phyloP scores from a whole-genome alignment of 2,113 vertebrate species.

The Galemys pyrenaicus region DNA sequence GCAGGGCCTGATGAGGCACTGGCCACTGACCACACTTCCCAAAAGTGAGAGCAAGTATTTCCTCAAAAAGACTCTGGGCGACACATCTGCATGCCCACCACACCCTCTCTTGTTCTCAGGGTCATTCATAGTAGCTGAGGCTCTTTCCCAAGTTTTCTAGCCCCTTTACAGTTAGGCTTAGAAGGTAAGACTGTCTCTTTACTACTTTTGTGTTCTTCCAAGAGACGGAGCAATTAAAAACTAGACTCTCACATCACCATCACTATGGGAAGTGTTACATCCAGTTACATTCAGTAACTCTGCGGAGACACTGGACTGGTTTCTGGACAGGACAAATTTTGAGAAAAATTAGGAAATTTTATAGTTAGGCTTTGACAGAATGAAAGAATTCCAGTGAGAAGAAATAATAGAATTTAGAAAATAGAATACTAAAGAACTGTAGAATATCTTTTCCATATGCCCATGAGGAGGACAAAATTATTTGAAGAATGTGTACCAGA shows the following conservation, averaged over 20 bases:
- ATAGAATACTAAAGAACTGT: neutral
- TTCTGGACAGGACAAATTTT: neutral
- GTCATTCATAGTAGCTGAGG: neutral
- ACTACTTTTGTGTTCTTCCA: neutral
- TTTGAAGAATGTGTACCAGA: neutral
- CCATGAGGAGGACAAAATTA: neutral
- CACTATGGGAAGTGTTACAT: neutral
- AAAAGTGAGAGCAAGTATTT: neutral
- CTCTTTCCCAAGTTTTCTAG: neutral
- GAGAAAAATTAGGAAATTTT: neutral
- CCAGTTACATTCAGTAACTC: neutral
- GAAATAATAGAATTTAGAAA: neutral
- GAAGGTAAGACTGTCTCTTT: neutral
- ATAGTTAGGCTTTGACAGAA: neutral
- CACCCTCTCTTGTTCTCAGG: neutral
- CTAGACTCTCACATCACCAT: neutral
- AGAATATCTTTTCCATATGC: neutral
- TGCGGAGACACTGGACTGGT: neutral
- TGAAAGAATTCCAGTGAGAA: neutral
- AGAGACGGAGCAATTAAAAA: neutral
- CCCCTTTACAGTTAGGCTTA: neutral
- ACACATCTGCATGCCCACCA: too few species aligned
- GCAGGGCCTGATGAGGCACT: neutral
- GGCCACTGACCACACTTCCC: neutral
- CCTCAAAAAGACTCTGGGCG: neutral